Conservation (phyloP, 2,797 vertebrate genomes). For the Peromyscus aztecus region DNA sequence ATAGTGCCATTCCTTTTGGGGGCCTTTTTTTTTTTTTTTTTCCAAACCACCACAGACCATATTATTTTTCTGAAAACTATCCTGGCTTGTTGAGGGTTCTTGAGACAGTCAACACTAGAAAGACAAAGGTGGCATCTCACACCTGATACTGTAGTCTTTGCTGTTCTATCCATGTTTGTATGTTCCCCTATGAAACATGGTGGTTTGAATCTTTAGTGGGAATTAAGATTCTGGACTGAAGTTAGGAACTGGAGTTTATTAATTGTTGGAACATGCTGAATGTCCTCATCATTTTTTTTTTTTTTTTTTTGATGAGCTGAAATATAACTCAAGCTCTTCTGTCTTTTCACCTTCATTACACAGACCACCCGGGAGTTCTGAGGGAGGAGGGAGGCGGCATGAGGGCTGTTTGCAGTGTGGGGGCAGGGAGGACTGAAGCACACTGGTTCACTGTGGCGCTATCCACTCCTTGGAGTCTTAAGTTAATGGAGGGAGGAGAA, state of each 20-base stretch:
- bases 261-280: background rate
- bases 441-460: background rate
- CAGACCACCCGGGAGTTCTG: background rate
- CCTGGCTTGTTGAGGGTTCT: slow-evolving; percentile 28
- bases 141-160: background rate
- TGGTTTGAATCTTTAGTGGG: background rate
- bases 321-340: background rate
- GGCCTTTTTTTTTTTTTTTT: background rate
- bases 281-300: slow-evolving; percentile 1
- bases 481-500: slow-evolving; percentile 49
- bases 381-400: background rate
- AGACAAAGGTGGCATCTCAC: background rate
- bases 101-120: background rate
- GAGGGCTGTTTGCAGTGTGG: background rate
- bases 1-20: background rate
- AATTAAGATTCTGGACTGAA: background rate
- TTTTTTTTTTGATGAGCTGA: background rate
- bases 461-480: slow-evolving; percentile 3
- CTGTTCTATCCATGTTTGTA: background rate
- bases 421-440: background rate
- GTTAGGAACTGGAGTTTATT: slow-evolving; percentile 19
- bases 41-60: background rate
- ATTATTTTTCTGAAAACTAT: slow-evolving; percentile 46
- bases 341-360: background rate
- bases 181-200: background rate